Percentiles rank a stretch among this genome's conserved stretches.
phyloP scores from a whole-genome alignment of 2,797 vertebrate genomes.

The Podarcis lilfordi region DNA sequence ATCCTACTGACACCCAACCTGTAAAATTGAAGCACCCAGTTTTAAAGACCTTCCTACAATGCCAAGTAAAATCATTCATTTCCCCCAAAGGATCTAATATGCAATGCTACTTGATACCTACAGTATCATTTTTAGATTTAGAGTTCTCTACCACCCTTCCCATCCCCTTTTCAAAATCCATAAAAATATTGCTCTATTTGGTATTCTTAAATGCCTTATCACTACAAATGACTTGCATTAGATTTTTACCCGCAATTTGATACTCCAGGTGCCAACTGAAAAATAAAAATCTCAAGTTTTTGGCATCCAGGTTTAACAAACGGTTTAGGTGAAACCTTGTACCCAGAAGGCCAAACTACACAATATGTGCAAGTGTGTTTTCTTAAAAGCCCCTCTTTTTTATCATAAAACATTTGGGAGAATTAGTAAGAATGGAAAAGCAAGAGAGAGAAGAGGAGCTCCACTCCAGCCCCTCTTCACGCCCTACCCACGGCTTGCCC shows the following conservation, averaged over 20 bases:
- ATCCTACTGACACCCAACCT: constrained; percentile 77
- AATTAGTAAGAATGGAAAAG: background rate
- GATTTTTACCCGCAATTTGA: constrained; percentile 65
- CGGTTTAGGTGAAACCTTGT: background rate
- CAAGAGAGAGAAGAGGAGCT: background rate
- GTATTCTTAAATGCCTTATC: constrained; percentile 58
- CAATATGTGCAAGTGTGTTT: background rate
- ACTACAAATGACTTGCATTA: constrained; percentile 44
- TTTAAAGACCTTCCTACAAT: background rate
- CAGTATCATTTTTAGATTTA: constrained; percentile 27
- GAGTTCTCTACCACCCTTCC: constrained; percentile 19
- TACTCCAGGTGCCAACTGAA: constrained; percentile 53
- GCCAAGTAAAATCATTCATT: constrained; percentile 54
- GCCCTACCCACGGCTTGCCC: too few relatives aligned
- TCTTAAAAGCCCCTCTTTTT: background rate
- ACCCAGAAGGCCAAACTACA: background rate
- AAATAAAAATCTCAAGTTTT: constrained; percentile 62
- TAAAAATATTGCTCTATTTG: constrained; percentile 68
- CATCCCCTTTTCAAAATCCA: constrained; percentile 46
- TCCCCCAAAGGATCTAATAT: constrained; percentile 14
- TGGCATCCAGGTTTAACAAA: constrained; percentile 52
- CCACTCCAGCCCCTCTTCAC: background rate
- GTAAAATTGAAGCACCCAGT: constrained; percentile 41
- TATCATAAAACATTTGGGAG: too few relatives aligned
- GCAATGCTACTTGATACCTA: constrained; percentile 31